phyloP scores from a whole-genome alignment of 2,113 vertebrate genomes.

The Sinocyclocheilus maitianheensis region DNA sequence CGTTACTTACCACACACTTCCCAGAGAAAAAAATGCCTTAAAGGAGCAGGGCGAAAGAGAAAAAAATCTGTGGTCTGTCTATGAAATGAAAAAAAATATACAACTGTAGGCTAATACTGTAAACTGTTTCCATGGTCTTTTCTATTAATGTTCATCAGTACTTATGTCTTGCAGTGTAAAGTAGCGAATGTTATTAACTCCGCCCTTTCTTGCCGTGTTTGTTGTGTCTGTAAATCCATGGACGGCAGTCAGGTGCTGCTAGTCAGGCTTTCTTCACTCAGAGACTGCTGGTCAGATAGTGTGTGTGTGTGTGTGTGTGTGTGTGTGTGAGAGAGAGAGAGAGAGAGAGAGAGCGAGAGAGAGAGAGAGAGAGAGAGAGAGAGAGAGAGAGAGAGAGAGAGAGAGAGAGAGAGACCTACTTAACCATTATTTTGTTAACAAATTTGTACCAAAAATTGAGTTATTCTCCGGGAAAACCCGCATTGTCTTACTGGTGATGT shows the following conservation, averaged over 20 bases:
- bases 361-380: no score
- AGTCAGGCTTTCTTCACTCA: not conserved
- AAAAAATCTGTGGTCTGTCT: not conserved
- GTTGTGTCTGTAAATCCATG: not conserved
- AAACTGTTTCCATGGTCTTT: not conserved
- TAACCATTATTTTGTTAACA: no score
- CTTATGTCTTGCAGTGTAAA: not conserved
- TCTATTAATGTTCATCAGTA: not conserved
- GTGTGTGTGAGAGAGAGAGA: no score
- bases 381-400: no score
- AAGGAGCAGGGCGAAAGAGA: not conserved
- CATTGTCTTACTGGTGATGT: no score
- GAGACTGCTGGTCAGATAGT: no score
- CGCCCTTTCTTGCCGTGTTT: conserved; percentile 4
- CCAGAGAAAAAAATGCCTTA: not conserved
- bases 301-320: no score
- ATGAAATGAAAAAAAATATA: not conserved
- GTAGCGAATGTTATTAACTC: conserved; percentile 11
- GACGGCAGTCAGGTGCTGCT: not conserved
- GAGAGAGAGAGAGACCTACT: no score
- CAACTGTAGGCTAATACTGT: not conserved
- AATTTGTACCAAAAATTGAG: no score
- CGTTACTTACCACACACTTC: not conserved
- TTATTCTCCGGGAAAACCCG: no score
- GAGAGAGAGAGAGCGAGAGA: no score